Conservation (phyloP, 2,888 invertebrate genomes). For the Byasa hedistus region DNA sequence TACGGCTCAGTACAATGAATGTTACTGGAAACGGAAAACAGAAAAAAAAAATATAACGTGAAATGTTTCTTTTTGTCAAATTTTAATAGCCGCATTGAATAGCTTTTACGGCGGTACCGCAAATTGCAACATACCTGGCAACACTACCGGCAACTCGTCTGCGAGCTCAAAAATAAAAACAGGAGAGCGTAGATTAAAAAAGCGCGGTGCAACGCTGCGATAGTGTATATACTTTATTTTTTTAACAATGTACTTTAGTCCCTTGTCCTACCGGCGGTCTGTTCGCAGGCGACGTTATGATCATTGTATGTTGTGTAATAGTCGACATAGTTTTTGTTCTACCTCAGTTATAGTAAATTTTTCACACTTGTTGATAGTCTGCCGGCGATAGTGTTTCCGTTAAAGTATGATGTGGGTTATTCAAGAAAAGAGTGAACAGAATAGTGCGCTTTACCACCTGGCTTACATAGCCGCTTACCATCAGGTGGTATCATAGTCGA, state of each 20-base stretch:
- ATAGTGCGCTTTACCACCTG: too few relatives aligned
- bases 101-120: conserved; percentile 24
- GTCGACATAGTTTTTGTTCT: too few relatives aligned
- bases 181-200: conserved; percentile 27
- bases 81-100: conserved; percentile 29
- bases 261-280: not conserved
- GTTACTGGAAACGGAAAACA: not conserved
- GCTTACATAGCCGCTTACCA: too few relatives aligned
- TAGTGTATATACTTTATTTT: not conserved
- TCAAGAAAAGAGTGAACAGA: too few relatives aligned
- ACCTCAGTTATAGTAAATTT: too few relatives aligned
- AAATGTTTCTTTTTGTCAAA: conserved; percentile 23
- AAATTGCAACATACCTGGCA: conserved; percentile 30
- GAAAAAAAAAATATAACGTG: not conserved
- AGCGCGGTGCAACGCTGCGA: conserved; percentile 14
- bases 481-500: too few relatives aligned
- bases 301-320: not conserved
- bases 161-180: conserved; percentile 18
- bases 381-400: too few relatives aligned
- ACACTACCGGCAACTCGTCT: conserved; percentile 17
- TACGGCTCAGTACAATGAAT: conserved; percentile 11
- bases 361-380: too few relatives aligned
- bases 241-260: conserved; percentile 17
- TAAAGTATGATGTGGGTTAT: too few relatives aligned
- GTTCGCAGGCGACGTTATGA: not conserved